phyloP scores from a whole-genome alignment of 2,797 vertebrate species.

The Rhinogobio ventralis region DNA sequence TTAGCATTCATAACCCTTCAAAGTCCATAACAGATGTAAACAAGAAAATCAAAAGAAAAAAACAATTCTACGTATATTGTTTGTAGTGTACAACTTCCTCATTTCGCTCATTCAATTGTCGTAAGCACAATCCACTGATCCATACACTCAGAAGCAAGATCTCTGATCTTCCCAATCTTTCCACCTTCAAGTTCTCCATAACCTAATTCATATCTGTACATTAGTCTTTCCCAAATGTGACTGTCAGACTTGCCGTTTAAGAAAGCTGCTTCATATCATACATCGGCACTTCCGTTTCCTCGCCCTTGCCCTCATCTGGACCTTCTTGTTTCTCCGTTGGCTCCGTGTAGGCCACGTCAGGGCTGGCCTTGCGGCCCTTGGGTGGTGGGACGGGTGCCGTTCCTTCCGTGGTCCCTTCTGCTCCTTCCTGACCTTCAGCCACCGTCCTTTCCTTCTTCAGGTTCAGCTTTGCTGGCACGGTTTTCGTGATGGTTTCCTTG shows the following conservation, averaged over 20 bases:
- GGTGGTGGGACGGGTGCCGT: constrained; percentile 80
- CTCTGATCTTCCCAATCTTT: constrained; percentile 49
- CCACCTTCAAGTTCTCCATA: constrained; percentile 36
- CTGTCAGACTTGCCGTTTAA: constrained; percentile 65
- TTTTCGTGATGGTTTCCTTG: constrained; percentile 90
- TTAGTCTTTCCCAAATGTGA: constrained; percentile 51
- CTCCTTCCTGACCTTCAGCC: constrained; percentile 85
- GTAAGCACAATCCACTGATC: constrained; percentile 23
- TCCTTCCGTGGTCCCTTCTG: constrained; percentile 78
- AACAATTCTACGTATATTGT: constrained; percentile 11
- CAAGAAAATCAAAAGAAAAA: constrained; percentile 33
- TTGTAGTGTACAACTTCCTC: constrained; percentile 43
- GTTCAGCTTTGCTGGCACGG: constrained; percentile 86
- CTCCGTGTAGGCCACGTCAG: constrained; percentile 77
- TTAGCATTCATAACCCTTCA: constrained; percentile 37
- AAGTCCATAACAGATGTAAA: constrained; percentile 64
- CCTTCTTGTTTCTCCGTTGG: constrained; percentile 74
- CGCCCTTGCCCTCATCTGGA: constrained; percentile 77
- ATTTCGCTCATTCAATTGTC: constrained; percentile 24
- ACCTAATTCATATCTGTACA: neutral
- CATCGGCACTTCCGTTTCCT: constrained; percentile 82
- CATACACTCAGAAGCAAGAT: constrained; percentile 13
- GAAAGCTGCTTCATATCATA: constrained; percentile 92
- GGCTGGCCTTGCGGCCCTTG: constrained; percentile 77
- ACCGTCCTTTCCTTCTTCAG: constrained; percentile 88